Evolutionary conservation across 2,797 vertebrate species (phyloP).

Genomic region (Lophotriccus pileatus): DNA sequence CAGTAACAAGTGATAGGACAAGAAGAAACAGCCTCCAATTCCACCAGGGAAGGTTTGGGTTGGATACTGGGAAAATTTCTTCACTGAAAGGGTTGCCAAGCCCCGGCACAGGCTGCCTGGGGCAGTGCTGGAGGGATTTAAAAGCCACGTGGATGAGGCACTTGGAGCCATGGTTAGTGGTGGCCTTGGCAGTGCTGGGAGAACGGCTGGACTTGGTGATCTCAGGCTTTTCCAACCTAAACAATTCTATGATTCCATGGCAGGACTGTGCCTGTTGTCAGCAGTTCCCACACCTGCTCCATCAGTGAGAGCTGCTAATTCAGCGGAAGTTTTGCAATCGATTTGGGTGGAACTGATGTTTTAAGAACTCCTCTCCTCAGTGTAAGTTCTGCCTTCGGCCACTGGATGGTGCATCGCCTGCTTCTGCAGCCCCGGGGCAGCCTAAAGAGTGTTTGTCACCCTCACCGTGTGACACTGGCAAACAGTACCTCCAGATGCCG

Average conservation of each 20-base stretch:
- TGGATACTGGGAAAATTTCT: neutral
- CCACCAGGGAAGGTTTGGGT: neutral
- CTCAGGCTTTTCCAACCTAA: neutral
- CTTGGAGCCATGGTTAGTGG: neutral
- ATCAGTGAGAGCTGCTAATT: neutral
- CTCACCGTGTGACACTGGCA: accelerated
- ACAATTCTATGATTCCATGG: neutral
- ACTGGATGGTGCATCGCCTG: neutral
- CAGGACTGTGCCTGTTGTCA: neutral
- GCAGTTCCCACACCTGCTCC: neutral
- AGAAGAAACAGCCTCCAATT: neutral
- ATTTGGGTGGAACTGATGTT: neutral
- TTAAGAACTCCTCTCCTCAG: neutral
- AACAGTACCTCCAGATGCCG: neutral
- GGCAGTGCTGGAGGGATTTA: neutral
- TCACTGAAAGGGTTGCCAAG: neutral
- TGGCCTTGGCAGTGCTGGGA: neutral
- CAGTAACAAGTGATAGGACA: neutral
- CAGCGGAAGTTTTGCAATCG: neutral
- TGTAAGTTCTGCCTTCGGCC: neutral
- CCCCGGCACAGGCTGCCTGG: neutral
- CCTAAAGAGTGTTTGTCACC: accelerated
- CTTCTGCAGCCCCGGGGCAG: neutral
- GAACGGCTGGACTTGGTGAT: neutral
- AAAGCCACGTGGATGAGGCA: neutral